These are phyloP conservation scores for Scaptomyza reducta DNA, from an alignment of 2,888 invertebrate species.

Conservation along the genomic window DNA sequence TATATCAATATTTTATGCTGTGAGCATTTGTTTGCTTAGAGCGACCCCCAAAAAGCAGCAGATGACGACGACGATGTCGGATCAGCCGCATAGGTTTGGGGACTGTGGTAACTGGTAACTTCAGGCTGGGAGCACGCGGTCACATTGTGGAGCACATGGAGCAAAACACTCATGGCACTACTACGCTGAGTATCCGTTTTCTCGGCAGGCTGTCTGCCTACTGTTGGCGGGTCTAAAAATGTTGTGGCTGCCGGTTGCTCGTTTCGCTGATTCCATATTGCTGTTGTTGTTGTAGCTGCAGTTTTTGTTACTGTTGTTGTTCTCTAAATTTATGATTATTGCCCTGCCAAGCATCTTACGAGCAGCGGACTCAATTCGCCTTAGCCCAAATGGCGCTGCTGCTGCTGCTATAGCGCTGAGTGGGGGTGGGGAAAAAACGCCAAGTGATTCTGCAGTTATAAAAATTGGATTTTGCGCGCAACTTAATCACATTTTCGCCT, in stretches of 20 bases:
- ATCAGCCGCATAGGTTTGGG: slow-evolving; percentile 34
- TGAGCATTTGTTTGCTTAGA: slow-evolving; percentile 80
- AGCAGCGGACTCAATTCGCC: slow-evolving; percentile 77
- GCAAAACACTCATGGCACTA: slow-evolving; percentile 28
- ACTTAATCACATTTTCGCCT: slow-evolving; percentile 79
- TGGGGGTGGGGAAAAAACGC: slow-evolving; percentile 62
- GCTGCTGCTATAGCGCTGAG: slow-evolving; percentile 29
- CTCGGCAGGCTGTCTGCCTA: slow-evolving; percentile 63
- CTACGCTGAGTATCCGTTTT: slow-evolving; percentile 40
- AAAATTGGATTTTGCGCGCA: slow-evolving; percentile 80
- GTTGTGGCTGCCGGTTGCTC: slow-evolving; percentile 68
- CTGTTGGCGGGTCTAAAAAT: slow-evolving; percentile 61
- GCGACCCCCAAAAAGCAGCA: slow-evolving; percentile 71
- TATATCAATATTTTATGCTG: slow-evolving; percentile 76
- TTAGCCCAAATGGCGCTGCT: slow-evolving; percentile 63
- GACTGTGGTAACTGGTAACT: slow-evolving; percentile 16
- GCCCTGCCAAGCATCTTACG: slow-evolving; percentile 79
- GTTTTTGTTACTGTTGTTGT: slow-evolving; percentile 52
- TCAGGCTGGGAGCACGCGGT: slow-evolving; percentile 34
- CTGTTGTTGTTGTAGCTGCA: slow-evolving; percentile 14
- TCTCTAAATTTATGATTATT: slow-evolving; percentile 79
- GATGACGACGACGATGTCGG: slow-evolving; percentile 49
- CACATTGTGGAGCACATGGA: slow-evolving; percentile 22
- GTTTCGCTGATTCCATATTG: slow-evolving; percentile 18
- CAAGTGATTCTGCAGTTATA: slow-evolving; percentile 79